These are phyloP conservation scores for Stomatorhinus ivindoensis DNA, from an alignment of 2,113 vertebrate species.

Conservation along the genomic window DNA sequence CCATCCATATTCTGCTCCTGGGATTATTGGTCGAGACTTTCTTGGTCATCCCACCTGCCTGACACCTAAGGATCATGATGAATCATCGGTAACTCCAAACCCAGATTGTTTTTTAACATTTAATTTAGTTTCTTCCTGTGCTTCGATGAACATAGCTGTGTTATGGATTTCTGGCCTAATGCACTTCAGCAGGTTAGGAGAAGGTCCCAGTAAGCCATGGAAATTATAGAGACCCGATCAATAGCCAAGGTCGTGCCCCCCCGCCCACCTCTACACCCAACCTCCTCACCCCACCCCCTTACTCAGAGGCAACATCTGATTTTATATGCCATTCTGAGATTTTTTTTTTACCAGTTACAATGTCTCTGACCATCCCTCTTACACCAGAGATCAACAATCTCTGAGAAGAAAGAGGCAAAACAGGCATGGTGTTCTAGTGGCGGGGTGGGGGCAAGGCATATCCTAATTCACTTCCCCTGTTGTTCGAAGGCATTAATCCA, in stretches of 20 bases:
- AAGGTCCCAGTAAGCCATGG: slow-evolving; percentile 83
- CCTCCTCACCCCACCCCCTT: slow-evolving; percentile 4
- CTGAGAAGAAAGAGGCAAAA: background rate
- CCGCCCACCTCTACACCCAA: slow-evolving; percentile 27
- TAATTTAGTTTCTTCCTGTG: slow-evolving; percentile 99
- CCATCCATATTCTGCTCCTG: slow-evolving; percentile 58
- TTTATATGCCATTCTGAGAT: slow-evolving; percentile 65
- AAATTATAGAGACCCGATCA: slow-evolving; percentile 95
- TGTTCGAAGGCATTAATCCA: slow-evolving; percentile 31
- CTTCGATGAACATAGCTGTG: slow-evolving; percentile 93
- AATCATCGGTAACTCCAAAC: slow-evolving; percentile 86
- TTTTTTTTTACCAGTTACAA: slow-evolving; percentile 62
- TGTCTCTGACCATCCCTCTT: slow-evolving; percentile 48
- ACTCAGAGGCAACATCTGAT: slow-evolving; percentile 49
- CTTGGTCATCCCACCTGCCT: slow-evolving; percentile 74
- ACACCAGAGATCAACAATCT: slow-evolving; percentile 49
- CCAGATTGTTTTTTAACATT: slow-evolving; percentile 99
- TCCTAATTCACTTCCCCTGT: slow-evolving; percentile 36
- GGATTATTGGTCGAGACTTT: slow-evolving; percentile 69
- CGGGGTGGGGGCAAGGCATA: slow-evolving; percentile 3
- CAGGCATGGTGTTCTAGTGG: background rate
- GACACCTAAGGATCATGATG: slow-evolving; percentile 89
- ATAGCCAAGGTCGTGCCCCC: slow-evolving; percentile 86
- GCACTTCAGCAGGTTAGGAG: slow-evolving; percentile 92
- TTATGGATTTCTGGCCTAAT: slow-evolving; percentile 99